Evolutionary conservation across 2,888 invertebrate species (phyloP).

Genomic region (Plagiodera versicolora): DNA sequence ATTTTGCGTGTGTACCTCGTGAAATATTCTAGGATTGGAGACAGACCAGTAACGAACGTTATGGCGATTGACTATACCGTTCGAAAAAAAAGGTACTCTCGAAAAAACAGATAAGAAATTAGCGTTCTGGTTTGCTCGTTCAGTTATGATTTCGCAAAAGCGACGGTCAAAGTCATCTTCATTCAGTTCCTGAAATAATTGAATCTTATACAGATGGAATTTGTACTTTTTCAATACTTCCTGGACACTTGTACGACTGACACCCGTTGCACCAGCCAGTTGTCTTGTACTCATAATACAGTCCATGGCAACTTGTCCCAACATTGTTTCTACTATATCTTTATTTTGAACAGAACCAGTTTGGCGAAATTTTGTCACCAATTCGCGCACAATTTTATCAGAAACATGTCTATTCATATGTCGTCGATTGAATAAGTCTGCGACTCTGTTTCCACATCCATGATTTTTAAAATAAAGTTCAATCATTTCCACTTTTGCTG

Average conservation of each 20-base stretch:
- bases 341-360: no score
- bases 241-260: neutral
- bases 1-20: conserved; percentile 13
- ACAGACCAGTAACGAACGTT: conserved; percentile 20
- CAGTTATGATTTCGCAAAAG: no score
- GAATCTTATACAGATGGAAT: neutral
- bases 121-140: no score
- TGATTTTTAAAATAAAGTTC: no score
- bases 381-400: neutral
- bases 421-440: no score
- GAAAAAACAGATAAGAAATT: no score
- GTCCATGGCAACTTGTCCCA: conserved; percentile 10
- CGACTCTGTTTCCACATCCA: no score
- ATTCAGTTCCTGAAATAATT: neutral
- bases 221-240: no score
- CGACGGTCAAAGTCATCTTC: no score
- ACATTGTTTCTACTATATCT: conserved; percentile 5
- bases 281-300: neutral
- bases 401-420: neutral
- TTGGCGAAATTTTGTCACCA: no score
- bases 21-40: conserved; percentile 16
- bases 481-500: no score
- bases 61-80: conserved; percentile 18
- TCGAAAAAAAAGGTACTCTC: conserved; percentile 4
- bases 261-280: conserved; percentile 5